A percentile compares a stretch with the other conserved stretches of the same genome.
phyloP scores from a whole-genome alignment of 2,888 invertebrate species.

The Serrognathus titanus region DNA sequence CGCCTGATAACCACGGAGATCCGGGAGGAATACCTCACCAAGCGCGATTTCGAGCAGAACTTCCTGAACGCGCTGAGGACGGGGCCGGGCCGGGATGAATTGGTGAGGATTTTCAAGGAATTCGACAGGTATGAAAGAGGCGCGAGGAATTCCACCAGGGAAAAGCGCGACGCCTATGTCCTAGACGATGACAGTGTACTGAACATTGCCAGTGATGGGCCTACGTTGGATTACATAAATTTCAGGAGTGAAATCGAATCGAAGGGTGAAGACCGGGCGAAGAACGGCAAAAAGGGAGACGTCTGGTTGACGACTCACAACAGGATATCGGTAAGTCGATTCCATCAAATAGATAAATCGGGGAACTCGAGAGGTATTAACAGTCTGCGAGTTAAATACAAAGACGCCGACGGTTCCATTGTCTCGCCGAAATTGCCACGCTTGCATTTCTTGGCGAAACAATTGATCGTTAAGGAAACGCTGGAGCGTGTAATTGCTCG shows the following conservation, averaged over 20 bases:
- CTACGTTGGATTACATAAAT: conserved; percentile 13
- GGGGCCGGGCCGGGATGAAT: conserved; percentile 35
- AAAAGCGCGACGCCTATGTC: conserved; percentile 27
- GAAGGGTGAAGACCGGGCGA: conserved; percentile 61
- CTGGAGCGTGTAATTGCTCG: too few relatives aligned
- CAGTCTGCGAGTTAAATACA: too few relatives aligned
- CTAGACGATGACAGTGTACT: conserved; percentile 36
- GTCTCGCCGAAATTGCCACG: too few relatives aligned
- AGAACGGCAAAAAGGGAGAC: conserved; percentile 68
- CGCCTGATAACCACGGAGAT: conserved; percentile 44
- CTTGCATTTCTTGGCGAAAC: too few relatives aligned
- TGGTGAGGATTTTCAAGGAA: conserved; percentile 36
- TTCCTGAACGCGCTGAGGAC: conserved; percentile 38
- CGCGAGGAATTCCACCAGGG: conserved; percentile 9
- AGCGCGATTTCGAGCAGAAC: conserved; percentile 37
- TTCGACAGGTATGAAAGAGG: conserved; percentile 19
- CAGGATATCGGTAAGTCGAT: conserved; percentile 70
- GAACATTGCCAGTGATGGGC: conserved; percentile 21
- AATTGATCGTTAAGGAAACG: too few relatives aligned
- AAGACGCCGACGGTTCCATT: too few relatives aligned
- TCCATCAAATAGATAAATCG: not conserved
- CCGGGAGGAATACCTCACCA: conserved; percentile 40
- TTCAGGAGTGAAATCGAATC: conserved; percentile 6
- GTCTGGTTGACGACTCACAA: conserved; percentile 86
- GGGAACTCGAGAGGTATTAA: not conserved